Evolutionary conservation across 2,797 vertebrate genomes (phyloP), one percentile per base, ranked within the genome.

Genomic region (Denticeps clupeoides): DNA sequence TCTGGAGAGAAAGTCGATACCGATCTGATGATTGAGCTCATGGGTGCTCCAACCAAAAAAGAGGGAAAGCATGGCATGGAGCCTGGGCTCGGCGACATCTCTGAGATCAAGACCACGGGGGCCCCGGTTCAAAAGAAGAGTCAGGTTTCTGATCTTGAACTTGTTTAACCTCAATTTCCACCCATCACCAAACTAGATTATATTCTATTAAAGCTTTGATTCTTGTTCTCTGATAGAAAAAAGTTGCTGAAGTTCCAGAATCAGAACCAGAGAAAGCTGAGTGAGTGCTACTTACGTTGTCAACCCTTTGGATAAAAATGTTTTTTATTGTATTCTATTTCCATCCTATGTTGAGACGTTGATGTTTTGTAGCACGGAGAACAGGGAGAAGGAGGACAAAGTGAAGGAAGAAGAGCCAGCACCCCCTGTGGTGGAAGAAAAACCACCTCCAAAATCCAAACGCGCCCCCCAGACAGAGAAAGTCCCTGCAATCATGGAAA

Each of bases 331-430:
- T 15, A 28, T 7, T 16, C 6, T 18, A 10, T 15, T 27, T 4
- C 3, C 18, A 2, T 16, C 19, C 2, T 25, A 28, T 37, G 5
- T 47, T 50, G 21, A 19, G 3, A 26, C 12, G 3, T 29, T 46
- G 28, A 22, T 9, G 13, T 18, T 24, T 57, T 51, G 26, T 68
- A 98, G 95, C 76, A 70, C 78, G 51, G 94, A 97, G 82, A 89
- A 91, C 56, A 83, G 80, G 60, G 95, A 98, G 74, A 99, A 99
- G 74, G 86, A 90, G 64, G 88, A 95, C 42, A 87, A 77, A 52
- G 78, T 78, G 41, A 91, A 93, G 60, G 85, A 90, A 40, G 86
- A 87, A 63, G 70, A 69, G 21, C 69, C 79, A 5, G 77, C 80
- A 55, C 84, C 90, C 55, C 72, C 83, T 1, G 62, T 56, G 10